Evolutionary conservation across 2,888 invertebrate genomes (phyloP), one percentile per base, ranked within the genome.

Genomic region (Drosophila nr. perissopoda): DNA sequence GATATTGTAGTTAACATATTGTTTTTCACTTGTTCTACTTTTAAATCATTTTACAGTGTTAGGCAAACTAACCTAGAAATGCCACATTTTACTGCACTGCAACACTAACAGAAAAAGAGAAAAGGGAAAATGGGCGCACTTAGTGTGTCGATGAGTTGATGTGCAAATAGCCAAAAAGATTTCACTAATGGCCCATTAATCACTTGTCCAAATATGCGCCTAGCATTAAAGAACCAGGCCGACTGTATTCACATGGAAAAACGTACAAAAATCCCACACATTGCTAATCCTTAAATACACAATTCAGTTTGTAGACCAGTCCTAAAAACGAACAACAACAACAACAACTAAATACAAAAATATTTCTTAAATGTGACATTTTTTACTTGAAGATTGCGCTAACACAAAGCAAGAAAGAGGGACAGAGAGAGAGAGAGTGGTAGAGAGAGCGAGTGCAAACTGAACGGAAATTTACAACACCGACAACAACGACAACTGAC

Each of bases 401-500:
- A 60, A 21, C 29, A 27, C 18, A 40, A 21, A 33, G 48, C 27
- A 33, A 4, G 49, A 58, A 31, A 34, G 33, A 25, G 49, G 27
- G 49, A 34, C 48, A 10, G 27, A 11, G 36, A 18, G 21, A n/a
- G 21, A n/a, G 4, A 49, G 61, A 42, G 45, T 4, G 6, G 36
- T 38, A 53, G 40, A 10, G 51, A 34, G 52, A 53, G 56, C 11
- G 53, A 45, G 61, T 40, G 74, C 34, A 63, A 62, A 40, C 48
- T 71, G 59, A 79, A 79, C 82, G 75, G 73, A 87, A 89, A 85
- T 89, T 87, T 87, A 90, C 85, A 90, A 90, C 81, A 63, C 54
- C 42, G 56, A 64, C 58, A 73, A 59, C 25, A 53, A 51, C 60
- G 31, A 75, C 51, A 67, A 58, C 42, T 71, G 78, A 57, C 59